Conservation (phyloP, 2,113 vertebrate genomes). For the Lepidothrix coronata region DNA sequence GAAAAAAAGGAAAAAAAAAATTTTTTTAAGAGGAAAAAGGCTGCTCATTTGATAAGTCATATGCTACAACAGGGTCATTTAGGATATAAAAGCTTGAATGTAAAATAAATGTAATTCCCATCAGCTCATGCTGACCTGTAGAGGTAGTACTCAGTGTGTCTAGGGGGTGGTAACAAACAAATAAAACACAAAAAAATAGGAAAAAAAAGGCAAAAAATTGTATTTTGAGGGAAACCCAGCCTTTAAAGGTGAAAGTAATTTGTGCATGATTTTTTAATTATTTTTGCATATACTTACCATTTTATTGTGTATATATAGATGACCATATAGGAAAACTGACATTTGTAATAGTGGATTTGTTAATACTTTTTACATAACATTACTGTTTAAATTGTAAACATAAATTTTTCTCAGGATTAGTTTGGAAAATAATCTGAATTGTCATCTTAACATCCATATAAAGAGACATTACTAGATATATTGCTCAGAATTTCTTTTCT, state of each 20-base stretch:
- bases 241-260: conserved; percentile 74
- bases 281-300: conserved; percentile 84
- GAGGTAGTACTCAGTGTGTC: conserved; percentile 75
- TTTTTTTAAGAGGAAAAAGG: conserved; percentile 43
- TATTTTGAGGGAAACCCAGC: conserved; percentile 74
- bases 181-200: conserved; percentile 53
- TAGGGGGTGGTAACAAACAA: conserved; percentile 68
- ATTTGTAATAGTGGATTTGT: conserved; percentile 87
- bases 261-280: conserved; percentile 80
- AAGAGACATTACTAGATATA: conserved; percentile 66
- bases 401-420: conserved; percentile 80
- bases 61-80: conserved; percentile 80
- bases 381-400: conserved; percentile 82
- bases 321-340: conserved; percentile 80
- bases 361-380: conserved; percentile 86
- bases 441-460: conserved; percentile 73
- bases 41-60: conserved; percentile 78
- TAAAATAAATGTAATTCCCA: conserved; percentile 79
- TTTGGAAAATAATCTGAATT: conserved; percentile 76
- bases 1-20: not conserved
- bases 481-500: conserved; percentile 69
- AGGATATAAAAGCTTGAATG: conserved; percentile 81
- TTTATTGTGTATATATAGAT: conserved; percentile 83
- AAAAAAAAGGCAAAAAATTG: conserved; percentile 44
- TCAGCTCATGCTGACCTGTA: conserved; percentile 78